phyloP scores from a whole-genome alignment of 2,888 invertebrate species.

The Hyposoter didymator region DNA sequence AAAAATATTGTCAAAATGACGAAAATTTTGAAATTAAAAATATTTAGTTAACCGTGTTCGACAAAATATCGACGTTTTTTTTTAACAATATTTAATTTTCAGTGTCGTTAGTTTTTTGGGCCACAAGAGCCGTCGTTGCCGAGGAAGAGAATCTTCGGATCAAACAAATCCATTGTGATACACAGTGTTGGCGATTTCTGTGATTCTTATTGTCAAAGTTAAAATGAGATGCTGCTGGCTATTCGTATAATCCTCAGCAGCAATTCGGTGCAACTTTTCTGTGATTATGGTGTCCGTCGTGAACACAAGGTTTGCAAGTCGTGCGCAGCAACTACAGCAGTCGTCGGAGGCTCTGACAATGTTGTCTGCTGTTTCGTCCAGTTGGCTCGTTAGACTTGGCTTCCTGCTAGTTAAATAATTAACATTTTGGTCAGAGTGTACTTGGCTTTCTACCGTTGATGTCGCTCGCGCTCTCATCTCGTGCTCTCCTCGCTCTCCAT shows the following conservation, averaged over 20 bases:
- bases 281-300: background rate
- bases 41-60: too few relatives aligned
- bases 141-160: background rate
- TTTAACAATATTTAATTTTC: too few relatives aligned
- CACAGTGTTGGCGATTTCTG: background rate
- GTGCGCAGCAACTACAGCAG: conserved; percentile 8
- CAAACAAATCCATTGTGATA: background rate
- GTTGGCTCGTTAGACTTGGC: conserved; percentile 78
- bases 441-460: conserved; percentile 67
- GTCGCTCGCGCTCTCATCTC: conserved; percentile 66
- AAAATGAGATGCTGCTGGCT: background rate
- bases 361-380: conserved; percentile 67
- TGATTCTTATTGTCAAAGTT: background rate
- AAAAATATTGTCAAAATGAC: too few relatives aligned
- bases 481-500: conserved; percentile 59
- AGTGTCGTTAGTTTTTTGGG: background rate
- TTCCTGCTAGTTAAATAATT: conserved; percentile 81
- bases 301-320: background rate
- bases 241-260: conserved; percentile 21
- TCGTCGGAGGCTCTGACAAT: conserved; percentile 36
- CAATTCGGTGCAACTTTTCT: conserved; percentile 30
- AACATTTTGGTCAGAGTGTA: conserved; percentile 81
- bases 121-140: background rate
- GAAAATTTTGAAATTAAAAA: too few relatives aligned
- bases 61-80: too few relatives aligned